These are phyloP conservation scores for Pseudorectes ferrugineus DNA, from an alignment of 2,113 vertebrate genomes.

Conservation along the genomic window DNA sequence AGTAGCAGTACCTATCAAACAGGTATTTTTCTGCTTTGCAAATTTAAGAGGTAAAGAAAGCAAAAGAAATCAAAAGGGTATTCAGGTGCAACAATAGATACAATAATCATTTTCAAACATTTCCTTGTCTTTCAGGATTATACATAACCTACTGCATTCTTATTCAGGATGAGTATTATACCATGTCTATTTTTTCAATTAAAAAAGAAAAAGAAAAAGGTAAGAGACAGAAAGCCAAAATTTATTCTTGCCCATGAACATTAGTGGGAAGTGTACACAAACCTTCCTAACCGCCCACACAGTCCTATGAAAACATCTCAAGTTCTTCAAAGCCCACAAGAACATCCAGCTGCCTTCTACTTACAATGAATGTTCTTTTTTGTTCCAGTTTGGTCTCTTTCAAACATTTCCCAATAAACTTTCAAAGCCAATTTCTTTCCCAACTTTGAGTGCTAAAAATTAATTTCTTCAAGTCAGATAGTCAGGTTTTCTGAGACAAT, in stretches of 20 bases:
- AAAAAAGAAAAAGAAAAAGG: not conserved
- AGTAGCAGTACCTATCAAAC: not conserved
- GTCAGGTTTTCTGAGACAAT: not conserved
- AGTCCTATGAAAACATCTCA: not conserved
- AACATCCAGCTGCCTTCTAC: constrained; percentile 40
- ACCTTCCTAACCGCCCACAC: not conserved
- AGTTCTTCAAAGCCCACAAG: not conserved
- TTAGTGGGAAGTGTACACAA: not conserved
- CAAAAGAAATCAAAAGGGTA: not conserved
- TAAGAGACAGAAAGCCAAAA: not conserved
- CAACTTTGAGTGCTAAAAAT: not conserved
- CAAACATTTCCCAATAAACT: not conserved
- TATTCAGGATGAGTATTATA: not conserved
- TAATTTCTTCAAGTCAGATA: not conserved
- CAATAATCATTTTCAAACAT: not conserved
- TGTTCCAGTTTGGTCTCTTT: not conserved
- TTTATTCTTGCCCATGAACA: not conserved
- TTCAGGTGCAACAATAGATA: not conserved
- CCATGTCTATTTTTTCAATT: not conserved
- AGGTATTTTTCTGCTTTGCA: not conserved
- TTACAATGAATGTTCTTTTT: not conserved
- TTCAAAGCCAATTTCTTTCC: not conserved
- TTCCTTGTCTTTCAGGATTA: not conserved
- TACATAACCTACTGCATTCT: not conserved
- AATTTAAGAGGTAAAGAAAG: not conserved